Conservation (phyloP, 2,797 vertebrate genomes). For the Chaetophractus vellerosus region DNA sequence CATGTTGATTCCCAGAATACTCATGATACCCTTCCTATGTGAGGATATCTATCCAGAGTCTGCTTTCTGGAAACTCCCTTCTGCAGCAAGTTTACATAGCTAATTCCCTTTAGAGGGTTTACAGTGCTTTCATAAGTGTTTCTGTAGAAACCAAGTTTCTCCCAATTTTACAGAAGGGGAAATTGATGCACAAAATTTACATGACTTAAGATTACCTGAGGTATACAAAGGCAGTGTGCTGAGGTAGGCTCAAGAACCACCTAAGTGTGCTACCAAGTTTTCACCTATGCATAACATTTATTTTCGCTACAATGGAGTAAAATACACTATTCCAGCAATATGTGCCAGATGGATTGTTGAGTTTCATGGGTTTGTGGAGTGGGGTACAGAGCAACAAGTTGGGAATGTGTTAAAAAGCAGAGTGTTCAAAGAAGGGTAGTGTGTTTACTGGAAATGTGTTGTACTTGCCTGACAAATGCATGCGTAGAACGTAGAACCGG, state of each 20-base stretch:
- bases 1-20: neutral
- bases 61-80: neutral
- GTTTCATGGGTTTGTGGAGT: conserved; percentile 61
- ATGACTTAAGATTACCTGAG: neutral
- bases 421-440: conserved; percentile 37
- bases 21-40: neutral
- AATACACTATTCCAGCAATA: conserved; percentile 65
- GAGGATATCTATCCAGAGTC: neutral
- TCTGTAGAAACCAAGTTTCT: conserved; percentile 2
- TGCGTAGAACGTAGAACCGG: neutral
- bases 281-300: conserved; percentile 76
- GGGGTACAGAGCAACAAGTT: conserved; percentile 36
- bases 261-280: conserved; percentile 73
- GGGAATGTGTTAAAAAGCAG: conserved; percentile 67
- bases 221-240: conserved; percentile 39
- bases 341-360: conserved; percentile 76
- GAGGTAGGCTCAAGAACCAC: conserved; percentile 40
- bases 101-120: neutral
- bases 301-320: conserved; percentile 81
- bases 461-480: neutral
- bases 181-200: conserved; percentile 36
- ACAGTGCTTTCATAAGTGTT: neutral
- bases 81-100: neutral
- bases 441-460: conserved; percentile 47
- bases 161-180: conserved; percentile 52